phyloP scores from a whole-genome alignment of 2,113 vertebrate species.

The Pseudopodoces humilis region DNA sequence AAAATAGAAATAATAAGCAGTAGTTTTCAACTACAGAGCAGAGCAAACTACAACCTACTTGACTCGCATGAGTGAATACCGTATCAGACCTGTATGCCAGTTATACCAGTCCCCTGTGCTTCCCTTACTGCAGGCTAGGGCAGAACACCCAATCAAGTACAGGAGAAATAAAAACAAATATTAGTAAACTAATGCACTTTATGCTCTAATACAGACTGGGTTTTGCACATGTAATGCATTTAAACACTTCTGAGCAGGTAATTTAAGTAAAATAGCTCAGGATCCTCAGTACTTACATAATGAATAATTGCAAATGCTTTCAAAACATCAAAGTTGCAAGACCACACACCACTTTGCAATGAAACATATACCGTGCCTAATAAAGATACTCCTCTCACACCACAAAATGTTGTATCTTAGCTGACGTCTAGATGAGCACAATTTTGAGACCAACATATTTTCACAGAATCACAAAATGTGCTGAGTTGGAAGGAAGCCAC shows the following conservation, averaged over 20 bases:
- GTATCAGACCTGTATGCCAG: background rate
- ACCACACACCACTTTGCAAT: background rate
- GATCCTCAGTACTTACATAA: background rate
- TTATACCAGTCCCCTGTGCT: background rate
- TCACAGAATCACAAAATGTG: background rate
- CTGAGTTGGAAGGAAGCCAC: background rate
- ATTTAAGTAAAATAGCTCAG: background rate
- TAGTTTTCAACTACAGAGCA: background rate
- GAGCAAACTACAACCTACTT: background rate
- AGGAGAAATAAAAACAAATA: background rate
- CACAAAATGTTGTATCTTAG: background rate
- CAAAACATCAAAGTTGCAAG: background rate
- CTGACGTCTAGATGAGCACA: background rate
- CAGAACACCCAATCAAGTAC: background rate
- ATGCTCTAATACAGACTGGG: background rate
- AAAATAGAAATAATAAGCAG: background rate
- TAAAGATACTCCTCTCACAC: background rate
- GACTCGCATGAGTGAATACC: rapidly evolving
- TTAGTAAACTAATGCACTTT: background rate
- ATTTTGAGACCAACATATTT: background rate
- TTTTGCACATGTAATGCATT: background rate
- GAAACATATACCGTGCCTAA: background rate
- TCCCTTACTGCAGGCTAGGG: rapidly evolving
- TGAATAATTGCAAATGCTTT: background rate
- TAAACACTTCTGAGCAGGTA: no score